Evolutionary conservation across 2,113 vertebrate genomes (phyloP), one percentile per base, ranked within the genome.

Genomic region (Boulengeromyrus knoepffleri): DNA sequence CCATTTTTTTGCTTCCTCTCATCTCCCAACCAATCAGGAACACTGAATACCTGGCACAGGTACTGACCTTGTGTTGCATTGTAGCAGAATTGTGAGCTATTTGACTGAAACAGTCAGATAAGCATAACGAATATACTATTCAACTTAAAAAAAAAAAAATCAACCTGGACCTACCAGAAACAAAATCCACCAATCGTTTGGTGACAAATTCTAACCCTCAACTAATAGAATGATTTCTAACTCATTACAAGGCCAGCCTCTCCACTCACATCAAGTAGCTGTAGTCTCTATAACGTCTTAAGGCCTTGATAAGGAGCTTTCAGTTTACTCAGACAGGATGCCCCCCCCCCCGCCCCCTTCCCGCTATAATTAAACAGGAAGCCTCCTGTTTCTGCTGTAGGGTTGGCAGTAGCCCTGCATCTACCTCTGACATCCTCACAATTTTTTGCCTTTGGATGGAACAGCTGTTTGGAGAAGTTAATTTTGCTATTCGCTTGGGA

Each of bases 401-500:
- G 87, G 85, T 39, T 90, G 85, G 86, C 91, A 88, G 89, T 83
- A 77, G 47, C 88, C 90, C 88, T 74, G 31, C 39, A 77, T 47
- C 90, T 45, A 47, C 89, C 85, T 87, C 89, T 90, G 49, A 50
- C 45, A 91, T 85, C 85, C 89, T 87, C 83, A 89, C 85, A 50
- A 88, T 89, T 58, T 90, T 91, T 91, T 89, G 92, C 92, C 91
- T 90, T 49, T 92, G 91, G 93, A 91, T 91, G 87, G 90, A 92
- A 91, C 93, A 94, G 92, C 91, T 93, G 93, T 93, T 91, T 31
- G 31, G 89, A 91, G 89, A 74, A n/a, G 52, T 89, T 90, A 77
- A 88, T 52, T 87, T 89, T 58, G 45, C 58, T 36, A 19, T 31
- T 45, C 17, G 50, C 27, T 58, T 83, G 88, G 58, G 42, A 74